Percentiles rank a stretch among this genome's conserved stretches.
Conservation (phyloP, 2,113 vertebrate genomes). For the Corythornis vintsioides region DNA sequence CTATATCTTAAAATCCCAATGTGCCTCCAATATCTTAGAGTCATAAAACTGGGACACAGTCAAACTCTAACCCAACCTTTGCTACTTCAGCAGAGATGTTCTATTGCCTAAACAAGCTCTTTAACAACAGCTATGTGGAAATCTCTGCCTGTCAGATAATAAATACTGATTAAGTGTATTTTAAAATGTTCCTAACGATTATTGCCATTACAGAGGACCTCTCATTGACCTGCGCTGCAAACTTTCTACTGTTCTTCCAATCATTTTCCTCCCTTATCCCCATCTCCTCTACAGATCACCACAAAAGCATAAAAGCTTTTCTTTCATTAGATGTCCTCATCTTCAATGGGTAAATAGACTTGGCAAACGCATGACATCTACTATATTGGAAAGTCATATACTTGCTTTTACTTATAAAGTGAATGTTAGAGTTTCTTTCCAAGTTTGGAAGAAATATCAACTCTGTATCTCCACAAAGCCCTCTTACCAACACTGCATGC, state of each 20-base stretch:
- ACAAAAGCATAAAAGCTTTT: constrained; percentile 1
- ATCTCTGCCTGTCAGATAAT: neutral
- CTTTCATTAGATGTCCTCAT: neutral
- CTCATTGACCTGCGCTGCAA: neutral
- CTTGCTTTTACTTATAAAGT: neutral
- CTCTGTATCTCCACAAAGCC: neutral
- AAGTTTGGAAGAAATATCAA: neutral
- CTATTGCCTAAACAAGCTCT: neutral
- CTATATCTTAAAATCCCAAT: neutral
- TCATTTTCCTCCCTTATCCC: neutral
- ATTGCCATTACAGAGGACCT: neutral
- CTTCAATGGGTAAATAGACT: neutral
- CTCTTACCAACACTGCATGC: neutral
- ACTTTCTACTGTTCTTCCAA: neutral
- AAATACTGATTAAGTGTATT: constrained; percentile 20
- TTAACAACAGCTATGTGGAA: neutral
- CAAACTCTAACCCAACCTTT: neutral
- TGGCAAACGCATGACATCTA: neutral
- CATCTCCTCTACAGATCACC: neutral
- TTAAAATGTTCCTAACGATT: constrained; percentile 18
- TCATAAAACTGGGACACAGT: neutral
- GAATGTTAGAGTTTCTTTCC: neutral
- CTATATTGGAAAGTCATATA: neutral
- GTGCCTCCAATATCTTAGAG: neutral
- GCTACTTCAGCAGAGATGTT: neutral